Evolutionary conservation across 2,113 vertebrate genomes (phyloP).

Genomic region (Mirounga angustirostris): DNA sequence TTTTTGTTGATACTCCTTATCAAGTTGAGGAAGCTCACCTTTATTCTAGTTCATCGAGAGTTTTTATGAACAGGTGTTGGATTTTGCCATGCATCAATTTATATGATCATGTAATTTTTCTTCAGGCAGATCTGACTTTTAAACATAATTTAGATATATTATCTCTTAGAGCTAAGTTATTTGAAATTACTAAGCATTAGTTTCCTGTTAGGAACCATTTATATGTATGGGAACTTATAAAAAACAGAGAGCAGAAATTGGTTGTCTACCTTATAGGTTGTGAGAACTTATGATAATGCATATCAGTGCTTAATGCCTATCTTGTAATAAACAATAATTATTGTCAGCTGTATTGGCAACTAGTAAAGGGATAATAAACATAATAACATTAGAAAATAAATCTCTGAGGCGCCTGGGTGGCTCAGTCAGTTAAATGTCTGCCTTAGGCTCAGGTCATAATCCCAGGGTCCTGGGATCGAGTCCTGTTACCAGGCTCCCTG

Average conservation of each 20-base stretch:
- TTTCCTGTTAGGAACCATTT: not conserved
- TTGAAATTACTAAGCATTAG: not conserved
- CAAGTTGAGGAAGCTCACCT: not conserved
- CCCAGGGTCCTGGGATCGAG: not conserved
- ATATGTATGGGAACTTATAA: not conserved
- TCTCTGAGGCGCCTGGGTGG: not conserved
- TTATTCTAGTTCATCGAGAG: not conserved
- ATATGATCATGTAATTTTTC: not conserved
- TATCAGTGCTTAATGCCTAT: not conserved
- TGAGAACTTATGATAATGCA: not conserved
- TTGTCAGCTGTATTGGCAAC: not conserved
- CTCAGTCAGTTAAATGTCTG: not conserved
- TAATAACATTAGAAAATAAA: conserved; percentile 22
- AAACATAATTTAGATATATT: not conserved
- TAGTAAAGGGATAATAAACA: not conserved
- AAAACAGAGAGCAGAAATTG: not conserved
- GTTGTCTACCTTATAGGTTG: not conserved
- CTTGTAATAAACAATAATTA: conserved; percentile 24
- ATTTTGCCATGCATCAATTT: not conserved
- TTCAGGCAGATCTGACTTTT: not conserved
- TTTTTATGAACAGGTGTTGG: not conserved
- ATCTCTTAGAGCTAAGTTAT: not conserved
- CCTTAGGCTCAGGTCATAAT: not conserved
- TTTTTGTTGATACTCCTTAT: not conserved
- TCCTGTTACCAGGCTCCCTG: not conserved